Conservation (phyloP, 2,888 invertebrate genomes). For the Drosophila cognata region DNA sequence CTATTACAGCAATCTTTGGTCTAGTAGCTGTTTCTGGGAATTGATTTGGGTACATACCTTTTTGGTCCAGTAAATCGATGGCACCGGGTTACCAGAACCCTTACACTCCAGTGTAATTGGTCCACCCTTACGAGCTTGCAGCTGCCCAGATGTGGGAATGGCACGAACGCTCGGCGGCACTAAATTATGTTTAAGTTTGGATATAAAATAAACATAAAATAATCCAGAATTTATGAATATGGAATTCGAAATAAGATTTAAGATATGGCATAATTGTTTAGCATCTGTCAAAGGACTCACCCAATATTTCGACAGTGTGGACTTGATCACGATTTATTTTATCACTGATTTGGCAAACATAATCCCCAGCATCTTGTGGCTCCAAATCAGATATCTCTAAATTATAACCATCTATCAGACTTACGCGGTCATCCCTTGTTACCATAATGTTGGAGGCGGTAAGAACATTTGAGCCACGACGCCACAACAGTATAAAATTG, state of each 20-base stretch:
- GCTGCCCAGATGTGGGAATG: conserved; percentile 88
- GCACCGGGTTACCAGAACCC: conserved; percentile 90
- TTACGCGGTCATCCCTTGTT: conserved; percentile 89
- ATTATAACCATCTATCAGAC: conserved; percentile 90
- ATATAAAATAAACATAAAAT: not conserved
- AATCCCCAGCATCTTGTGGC: conserved; percentile 89
- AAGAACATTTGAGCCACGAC: conserved; percentile 89
- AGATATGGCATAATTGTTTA: not conserved
- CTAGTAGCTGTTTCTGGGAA: not conserved
- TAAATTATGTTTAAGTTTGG: conserved; percentile 32
- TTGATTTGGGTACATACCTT: conserved; percentile 75
- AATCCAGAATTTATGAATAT: not conserved
- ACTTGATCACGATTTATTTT: conserved; percentile 89
- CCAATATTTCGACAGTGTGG: conserved; percentile 90
- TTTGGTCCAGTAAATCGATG: conserved; percentile 88
- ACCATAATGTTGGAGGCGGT: conserved; percentile 91
- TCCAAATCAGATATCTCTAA: conserved; percentile 90
- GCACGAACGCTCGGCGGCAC: conserved; percentile 89
- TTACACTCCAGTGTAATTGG: conserved; percentile 89
- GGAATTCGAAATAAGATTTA: not conserved
- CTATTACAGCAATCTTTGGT: not conserved
- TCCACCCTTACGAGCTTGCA: conserved; percentile 89
- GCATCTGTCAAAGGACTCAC: conserved; percentile 70
- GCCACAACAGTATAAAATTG: conserved; percentile 89
- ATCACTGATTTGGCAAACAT: conserved; percentile 91